A percentile compares a stretch with the other conserved stretches of the same genome.
phyloP scores from a whole-genome alignment of 2,797 vertebrate genomes.

The Macroramphosus scolopax region DNA sequence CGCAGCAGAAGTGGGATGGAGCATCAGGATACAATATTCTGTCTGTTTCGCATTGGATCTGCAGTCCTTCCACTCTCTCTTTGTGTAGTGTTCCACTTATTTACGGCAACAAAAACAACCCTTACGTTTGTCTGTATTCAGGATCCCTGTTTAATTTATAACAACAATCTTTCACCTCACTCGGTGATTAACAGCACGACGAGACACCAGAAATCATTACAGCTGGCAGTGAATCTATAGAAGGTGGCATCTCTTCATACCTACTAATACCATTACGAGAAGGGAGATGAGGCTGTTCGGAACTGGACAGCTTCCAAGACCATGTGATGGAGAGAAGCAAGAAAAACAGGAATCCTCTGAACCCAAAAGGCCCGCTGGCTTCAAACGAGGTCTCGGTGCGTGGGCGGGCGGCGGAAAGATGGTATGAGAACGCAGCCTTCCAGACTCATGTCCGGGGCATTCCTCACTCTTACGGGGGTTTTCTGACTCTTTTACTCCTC shows the following conservation, averaged over 20 bases:
- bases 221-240: no score
- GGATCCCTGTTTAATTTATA: no score
- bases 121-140: no score
- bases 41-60: constrained; percentile 70
- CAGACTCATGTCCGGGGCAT: constrained; percentile 33
- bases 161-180: no score
- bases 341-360: constrained; percentile 70
- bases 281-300: constrained; percentile 21
- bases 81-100: constrained; percentile 65
- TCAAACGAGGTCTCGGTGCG: constrained; percentile 45
- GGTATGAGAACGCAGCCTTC: constrained; percentile 41
- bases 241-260: no score
- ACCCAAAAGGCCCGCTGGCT: constrained; percentile 45
- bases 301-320: constrained; percentile 42
- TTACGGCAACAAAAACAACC: constrained; percentile 59
- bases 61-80: constrained; percentile 66
- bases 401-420: constrained; percentile 53
- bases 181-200: no score
- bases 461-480: constrained; percentile 42
- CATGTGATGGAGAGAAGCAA: constrained; percentile 56
- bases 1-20: constrained; percentile 73
- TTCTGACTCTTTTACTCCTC: constrained; percentile 21
- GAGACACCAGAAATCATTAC: no score
- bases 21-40: constrained; percentile 74
- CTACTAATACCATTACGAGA: no score